Percentiles rank a stretch among this genome's conserved stretches.
These are phyloP conservation scores for Daphoenositta chrysoptera DNA, from an alignment of 2,113 vertebrate genomes.

Conservation along the genomic window DNA sequence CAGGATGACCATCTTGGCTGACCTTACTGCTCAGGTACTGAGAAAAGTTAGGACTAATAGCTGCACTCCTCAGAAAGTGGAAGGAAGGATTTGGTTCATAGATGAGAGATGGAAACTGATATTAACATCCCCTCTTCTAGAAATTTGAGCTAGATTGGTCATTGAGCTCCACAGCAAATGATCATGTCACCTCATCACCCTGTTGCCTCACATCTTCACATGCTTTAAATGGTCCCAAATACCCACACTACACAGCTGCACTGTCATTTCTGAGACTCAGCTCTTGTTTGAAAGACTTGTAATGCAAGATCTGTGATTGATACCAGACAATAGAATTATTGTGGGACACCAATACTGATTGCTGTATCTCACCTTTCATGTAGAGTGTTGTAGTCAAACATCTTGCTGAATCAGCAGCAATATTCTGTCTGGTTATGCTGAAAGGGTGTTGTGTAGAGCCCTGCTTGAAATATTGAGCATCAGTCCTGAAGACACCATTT, in stretches of 20 bases:
- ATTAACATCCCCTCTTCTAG: background rate
- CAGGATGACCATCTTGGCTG: background rate
- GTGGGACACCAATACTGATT: background rate
- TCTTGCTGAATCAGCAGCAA: background rate
- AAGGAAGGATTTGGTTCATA: background rate
- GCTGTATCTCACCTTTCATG: background rate
- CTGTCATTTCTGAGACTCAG: background rate
- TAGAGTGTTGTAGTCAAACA: accelerated
- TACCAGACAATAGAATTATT: background rate
- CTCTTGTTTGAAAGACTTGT: background rate
- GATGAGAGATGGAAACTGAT: background rate
- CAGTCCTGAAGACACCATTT: background rate
- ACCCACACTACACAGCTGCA: background rate
- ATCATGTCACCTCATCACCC: background rate
- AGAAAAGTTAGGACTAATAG: background rate
- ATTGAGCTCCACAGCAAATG: background rate
- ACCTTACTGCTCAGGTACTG: background rate
- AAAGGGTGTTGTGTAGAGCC: background rate
- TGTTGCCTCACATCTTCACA: background rate
- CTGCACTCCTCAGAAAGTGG: background rate
- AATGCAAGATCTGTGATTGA: background rate
- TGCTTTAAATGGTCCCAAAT: background rate
- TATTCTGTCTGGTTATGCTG: background rate
- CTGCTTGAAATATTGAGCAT: background rate
- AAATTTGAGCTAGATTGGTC: background rate